Evolutionary conservation across 1,140 invertebrate genomes (phyloP), one percentile per base, ranked within the genome.

Genomic region (Drosophila equinoxialis): DNA sequence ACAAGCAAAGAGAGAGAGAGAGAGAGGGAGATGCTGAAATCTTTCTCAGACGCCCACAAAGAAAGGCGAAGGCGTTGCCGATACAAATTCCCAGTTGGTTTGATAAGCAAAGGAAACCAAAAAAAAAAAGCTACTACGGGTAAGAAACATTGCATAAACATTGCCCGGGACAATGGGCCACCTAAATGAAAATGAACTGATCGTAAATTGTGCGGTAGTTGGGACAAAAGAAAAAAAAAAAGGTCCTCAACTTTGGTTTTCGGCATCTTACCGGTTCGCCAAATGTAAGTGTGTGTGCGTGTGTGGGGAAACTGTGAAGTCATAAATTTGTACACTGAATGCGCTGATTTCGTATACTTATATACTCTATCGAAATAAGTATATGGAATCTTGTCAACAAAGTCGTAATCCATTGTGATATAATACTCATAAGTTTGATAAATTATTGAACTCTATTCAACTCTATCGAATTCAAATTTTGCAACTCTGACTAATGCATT

Each of bases 181-280:
- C 82, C 82, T 86, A 86, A 86, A 82, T 86, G 82, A 77, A 81
- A 86, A 82, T 86, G 82, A 77, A 81, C 78, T 60, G 81, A 74
- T 85, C 81, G 82, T 85, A 85, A 85, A 85, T 85, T 77, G 60
- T 67, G 74, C 65, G 71, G 79, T 79, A 86, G 82, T 86, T 85
- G 81, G 62, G 45, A 54, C 59, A 60, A 67, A 73, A 65, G 42
- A 69, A 23, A 23, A 48, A 61, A 61, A 73, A 20, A 83, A 82
- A 76, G 69, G 45, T 68, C 63, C 61, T 42, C 72, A 35, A 17
- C 26, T 23, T 6, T 42, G 59, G 17, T 51, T 51, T 23, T 20
- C 8, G 45, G 45, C 45, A 51, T 51, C 45, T 23, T 23, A 51
- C 45, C 17, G 58, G n/a, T 10, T 30, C 61, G 37, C 20, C 11